Percentiles rank a stretch among this genome's conserved stretches.
Conservation (phyloP, 92 coral and sea anemone species). For the Hydrozoanthus gracilis region DNA sequence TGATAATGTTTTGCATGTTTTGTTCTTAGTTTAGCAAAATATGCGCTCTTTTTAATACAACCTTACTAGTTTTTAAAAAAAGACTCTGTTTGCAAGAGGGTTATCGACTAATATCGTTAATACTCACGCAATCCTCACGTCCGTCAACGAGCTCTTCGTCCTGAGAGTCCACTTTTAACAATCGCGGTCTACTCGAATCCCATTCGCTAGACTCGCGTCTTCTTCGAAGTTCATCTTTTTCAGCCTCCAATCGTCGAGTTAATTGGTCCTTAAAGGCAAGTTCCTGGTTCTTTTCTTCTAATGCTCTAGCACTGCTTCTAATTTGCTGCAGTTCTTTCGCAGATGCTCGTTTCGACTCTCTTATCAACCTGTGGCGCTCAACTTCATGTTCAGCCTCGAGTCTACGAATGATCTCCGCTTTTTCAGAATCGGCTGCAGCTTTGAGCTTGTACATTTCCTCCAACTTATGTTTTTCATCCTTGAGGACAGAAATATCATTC, state of each 20-base stretch:
- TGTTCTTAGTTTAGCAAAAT: too few relatives aligned
- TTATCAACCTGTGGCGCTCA: slow-evolving; percentile 79
- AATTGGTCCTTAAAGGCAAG: slow-evolving; percentile 91
- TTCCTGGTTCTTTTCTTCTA: slow-evolving; percentile 89
- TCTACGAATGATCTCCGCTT: slow-evolving; percentile 91
- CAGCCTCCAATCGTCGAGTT: slow-evolving; percentile 87
- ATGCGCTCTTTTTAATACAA: background rate
- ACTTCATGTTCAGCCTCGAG: slow-evolving; percentile 88
- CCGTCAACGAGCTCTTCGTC: slow-evolving; percentile 16
- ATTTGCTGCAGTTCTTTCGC: slow-evolving; percentile 91
- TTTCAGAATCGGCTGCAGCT: slow-evolving; percentile 88
- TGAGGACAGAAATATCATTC: slow-evolving; percentile 72
- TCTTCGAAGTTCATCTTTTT: slow-evolving; percentile 77
- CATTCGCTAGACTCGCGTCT: slow-evolving; percentile 63
- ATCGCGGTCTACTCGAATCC: slow-evolving; percentile 49
- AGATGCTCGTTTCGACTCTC: slow-evolving; percentile 90
- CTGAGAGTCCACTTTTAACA: slow-evolving; percentile 24
- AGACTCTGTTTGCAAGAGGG: too few relatives aligned
- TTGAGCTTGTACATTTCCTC: slow-evolving; percentile 86
- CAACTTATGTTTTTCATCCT: slow-evolving; percentile 82
- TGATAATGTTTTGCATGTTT: too few relatives aligned
- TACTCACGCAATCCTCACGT: slow-evolving; percentile 47
- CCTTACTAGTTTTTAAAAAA: background rate
- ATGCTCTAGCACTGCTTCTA: slow-evolving; percentile 81
- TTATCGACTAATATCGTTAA: too few relatives aligned